A percentile compares a stretch with the other conserved stretches of the same genome.
These are phyloP conservation scores for Labroides dimidiatus DNA, from an alignment of 2,797 vertebrate genomes.

Conservation along the genomic window DNA sequence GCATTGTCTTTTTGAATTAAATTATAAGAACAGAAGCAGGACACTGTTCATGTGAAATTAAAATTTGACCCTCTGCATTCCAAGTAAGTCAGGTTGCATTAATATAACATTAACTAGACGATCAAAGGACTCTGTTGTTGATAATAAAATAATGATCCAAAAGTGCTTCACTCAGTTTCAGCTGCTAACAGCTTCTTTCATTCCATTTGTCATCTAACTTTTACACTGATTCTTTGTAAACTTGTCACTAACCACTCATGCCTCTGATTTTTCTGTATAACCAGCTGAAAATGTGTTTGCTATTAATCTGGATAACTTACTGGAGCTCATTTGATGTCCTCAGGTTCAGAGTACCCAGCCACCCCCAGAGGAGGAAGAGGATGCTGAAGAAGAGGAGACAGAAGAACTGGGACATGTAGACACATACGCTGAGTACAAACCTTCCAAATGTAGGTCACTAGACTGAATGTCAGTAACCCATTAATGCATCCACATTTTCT, in stretches of 20 bases:
- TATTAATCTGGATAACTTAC: constrained; percentile 1
- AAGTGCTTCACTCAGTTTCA: constrained; percentile 19
- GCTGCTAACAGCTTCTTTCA: constrained; percentile 10
- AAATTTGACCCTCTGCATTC: constrained; percentile 32
- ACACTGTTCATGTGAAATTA: constrained; percentile 10
- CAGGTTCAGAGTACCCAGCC: constrained; percentile 73
- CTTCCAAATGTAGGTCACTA: constrained; percentile 91
- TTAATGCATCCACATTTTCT: background rate
- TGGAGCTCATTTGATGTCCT: constrained; percentile 30
- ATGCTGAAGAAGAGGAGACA: constrained; percentile 92
- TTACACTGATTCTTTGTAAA: background rate
- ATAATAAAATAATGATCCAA: constrained; percentile 4
- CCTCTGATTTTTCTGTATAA: constrained; percentile 14
- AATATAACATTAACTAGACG: background rate
- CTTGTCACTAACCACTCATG: constrained; percentile 23
- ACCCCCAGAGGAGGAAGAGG: constrained; percentile 90
- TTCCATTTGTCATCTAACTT: background rate
- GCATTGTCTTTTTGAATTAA: constrained; percentile 1
- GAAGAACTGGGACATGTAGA: constrained; percentile 96
- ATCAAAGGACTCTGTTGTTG: background rate
- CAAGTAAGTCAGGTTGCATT: constrained; percentile 12
- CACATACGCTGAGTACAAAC: constrained; percentile 95
- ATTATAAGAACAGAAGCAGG: background rate
- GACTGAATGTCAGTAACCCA: constrained; percentile 14
- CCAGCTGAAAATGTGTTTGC: background rate